phyloP scores from a whole-genome alignment of 2,113 vertebrate species.

The Microtus richardsoni region DNA sequence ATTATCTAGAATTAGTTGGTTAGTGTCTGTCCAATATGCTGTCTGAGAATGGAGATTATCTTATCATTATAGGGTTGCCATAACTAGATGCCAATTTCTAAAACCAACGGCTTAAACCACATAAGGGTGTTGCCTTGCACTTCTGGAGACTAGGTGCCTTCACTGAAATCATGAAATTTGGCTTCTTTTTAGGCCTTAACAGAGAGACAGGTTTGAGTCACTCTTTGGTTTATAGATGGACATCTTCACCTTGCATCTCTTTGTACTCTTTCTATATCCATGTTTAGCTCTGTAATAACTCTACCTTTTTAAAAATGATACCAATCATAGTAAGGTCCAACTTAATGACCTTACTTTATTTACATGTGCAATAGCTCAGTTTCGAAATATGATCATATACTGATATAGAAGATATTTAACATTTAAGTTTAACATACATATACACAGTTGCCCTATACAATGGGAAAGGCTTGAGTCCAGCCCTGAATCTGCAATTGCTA shows the following conservation, averaged over 20 bases:
- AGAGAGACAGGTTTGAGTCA: too few relatives aligned
- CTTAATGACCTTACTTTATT: neutral
- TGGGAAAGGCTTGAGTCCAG: neutral
- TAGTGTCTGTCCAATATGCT: neutral
- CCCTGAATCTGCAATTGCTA: neutral
- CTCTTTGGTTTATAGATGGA: neutral
- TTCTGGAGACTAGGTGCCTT: neutral
- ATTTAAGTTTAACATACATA: neutral
- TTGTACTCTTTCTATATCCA: neutral
- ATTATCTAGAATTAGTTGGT: neutral
- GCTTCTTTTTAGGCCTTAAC: neutral
- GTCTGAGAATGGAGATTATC: neutral
- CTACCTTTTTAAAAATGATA: neutral
- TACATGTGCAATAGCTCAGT: neutral
- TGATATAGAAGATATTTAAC: neutral
- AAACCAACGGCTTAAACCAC: neutral
- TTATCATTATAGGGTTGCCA: neutral
- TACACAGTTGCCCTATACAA: neutral
- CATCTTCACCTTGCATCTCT: neutral
- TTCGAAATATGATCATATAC: neutral
- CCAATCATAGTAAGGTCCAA: neutral
- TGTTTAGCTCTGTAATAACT: neutral
- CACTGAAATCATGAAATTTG: neutral
- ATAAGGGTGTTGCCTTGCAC: neutral
- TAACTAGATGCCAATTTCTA: neutral